Percentiles rank a stretch among this genome's conserved stretches.
phyloP scores from a whole-genome alignment of 2,797 vertebrate species.

The Numenius phaeopus region DNA sequence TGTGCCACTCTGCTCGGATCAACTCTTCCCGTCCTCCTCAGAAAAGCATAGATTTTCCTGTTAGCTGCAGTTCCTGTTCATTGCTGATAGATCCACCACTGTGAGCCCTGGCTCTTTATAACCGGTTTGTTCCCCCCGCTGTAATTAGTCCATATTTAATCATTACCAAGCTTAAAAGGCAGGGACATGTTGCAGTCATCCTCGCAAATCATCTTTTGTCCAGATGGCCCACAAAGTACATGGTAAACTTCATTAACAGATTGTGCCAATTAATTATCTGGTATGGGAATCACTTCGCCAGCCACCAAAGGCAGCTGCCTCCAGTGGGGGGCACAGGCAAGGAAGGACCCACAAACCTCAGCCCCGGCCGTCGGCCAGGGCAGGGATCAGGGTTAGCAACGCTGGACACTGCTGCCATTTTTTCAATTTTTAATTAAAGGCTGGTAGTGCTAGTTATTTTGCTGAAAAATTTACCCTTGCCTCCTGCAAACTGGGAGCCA shows the following conservation, averaged over 20 bases:
- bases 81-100: neutral
- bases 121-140: neutral
- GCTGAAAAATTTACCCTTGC: neutral
- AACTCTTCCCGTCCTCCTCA: neutral
- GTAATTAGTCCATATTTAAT: conserved; percentile 7
- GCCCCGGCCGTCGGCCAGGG: neutral
- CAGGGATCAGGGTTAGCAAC: neutral
- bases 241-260: conserved; percentile 42
- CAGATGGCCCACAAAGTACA: conserved; percentile 34
- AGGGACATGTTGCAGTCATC: neutral
- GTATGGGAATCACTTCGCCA: neutral
- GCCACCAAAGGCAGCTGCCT: neutral
- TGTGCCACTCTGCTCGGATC: accelerated
- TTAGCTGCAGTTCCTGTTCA: neutral
- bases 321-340: neutral
- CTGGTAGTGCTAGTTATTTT: neutral
- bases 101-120: neutral
- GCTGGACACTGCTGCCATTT: neutral
- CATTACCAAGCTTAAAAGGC: neutral
- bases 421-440: neutral
- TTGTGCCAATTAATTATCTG: conserved; percentile 40
- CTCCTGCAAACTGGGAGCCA: neutral
- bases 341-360: neutral
- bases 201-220: neutral
- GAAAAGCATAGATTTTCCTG: neutral